These are phyloP conservation scores for Cranoglanis bouderius DNA, from an alignment of 2,113 vertebrate genomes.

Conservation along the genomic window DNA sequence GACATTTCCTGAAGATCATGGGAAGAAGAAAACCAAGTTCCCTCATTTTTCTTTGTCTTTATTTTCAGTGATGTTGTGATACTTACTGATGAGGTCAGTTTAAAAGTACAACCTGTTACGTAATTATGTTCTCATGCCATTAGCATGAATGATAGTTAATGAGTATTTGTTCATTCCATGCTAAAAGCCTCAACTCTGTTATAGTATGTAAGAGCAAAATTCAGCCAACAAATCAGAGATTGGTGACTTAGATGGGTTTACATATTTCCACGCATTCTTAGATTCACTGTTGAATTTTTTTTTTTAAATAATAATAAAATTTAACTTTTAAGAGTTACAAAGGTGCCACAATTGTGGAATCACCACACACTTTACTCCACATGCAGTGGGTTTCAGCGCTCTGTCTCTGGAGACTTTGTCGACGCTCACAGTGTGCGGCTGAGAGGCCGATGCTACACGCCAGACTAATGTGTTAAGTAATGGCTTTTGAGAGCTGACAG, in stretches of 20 bases:
- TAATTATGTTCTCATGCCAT: not conserved
- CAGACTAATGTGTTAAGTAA: slow-evolving; percentile 66
- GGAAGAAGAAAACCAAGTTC: not conserved
- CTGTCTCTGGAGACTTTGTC: slow-evolving; percentile 35
- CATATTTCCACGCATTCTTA: not conserved
- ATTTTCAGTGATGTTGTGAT: not conserved
- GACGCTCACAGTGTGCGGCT: slow-evolving; percentile 30
- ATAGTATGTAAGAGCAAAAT: not conserved
- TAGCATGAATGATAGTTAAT: not conserved
- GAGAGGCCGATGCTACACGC: slow-evolving; percentile 40
- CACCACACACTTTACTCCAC: slow-evolving; percentile 8
- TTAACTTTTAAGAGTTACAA: not conserved
- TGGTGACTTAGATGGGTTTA: not conserved
- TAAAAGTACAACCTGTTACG: not conserved
- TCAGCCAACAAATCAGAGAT: not conserved
- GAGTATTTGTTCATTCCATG: not conserved
- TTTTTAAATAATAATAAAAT: not conserved
- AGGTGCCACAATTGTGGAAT: not conserved
- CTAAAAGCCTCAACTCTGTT: not conserved
- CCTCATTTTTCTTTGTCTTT: not conserved
- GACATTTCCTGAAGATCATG: not conserved
- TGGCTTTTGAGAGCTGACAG: slow-evolving; percentile 66
- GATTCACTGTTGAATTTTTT: not conserved
- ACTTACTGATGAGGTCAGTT: not conserved
- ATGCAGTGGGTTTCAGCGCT: not conserved